Evolutionary conservation across 2,888 invertebrate genomes (phyloP), one percentile per base, ranked within the genome.

Genomic region (Drosophila formosana): DNA sequence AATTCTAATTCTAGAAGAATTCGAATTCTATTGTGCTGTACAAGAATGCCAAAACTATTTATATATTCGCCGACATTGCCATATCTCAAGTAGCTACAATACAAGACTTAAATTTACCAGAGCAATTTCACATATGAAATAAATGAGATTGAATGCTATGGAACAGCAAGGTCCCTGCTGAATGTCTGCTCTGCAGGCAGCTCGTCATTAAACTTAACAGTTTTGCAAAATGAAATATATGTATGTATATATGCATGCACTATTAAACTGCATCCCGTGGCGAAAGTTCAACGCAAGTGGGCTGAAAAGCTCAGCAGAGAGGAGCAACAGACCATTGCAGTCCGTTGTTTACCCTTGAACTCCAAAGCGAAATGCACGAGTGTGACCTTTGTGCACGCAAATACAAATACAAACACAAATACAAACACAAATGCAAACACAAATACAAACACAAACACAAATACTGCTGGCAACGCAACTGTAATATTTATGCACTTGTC

Each of bases 401-500:
- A 34, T 61, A 62, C 37, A 37, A 37, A n/a, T 2, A 37, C 37
- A 4, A n/a, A 13, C 13, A 18, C 18, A 13, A 45, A 66, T 18
- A 18, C 37, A 4, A n/a, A 13, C 13, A 18, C 18, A 13, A 45
- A 66, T 18, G n/a, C n/a, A n/a, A 18, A 69, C 66, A 57, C 61
- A 70, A 47, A 34, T 61, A 62, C 37, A 37, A 37, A n/a, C 2
- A 37, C 37, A 4, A n/a, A 13, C 13, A 18, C 18, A 13, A 45
- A 66, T 18, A 18, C n/a, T n/a, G n/a, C n/a, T n/a, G n/a, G n/a
- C n/a, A n/a, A n/a, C n/a, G n/a, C n/a, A n/a, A n/a, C 57, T 70
- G 57, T 65, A 70, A 73, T 76, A 64, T 76, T 71, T 64, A 72
- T 75, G 67, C 64, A 64, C 68, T 71, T 66, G 46, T 57, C 47